These are phyloP conservation scores for Sycophila sp. DNA, from an alignment of 1,140 invertebrate genomes.

Conservation along the genomic window DNA sequence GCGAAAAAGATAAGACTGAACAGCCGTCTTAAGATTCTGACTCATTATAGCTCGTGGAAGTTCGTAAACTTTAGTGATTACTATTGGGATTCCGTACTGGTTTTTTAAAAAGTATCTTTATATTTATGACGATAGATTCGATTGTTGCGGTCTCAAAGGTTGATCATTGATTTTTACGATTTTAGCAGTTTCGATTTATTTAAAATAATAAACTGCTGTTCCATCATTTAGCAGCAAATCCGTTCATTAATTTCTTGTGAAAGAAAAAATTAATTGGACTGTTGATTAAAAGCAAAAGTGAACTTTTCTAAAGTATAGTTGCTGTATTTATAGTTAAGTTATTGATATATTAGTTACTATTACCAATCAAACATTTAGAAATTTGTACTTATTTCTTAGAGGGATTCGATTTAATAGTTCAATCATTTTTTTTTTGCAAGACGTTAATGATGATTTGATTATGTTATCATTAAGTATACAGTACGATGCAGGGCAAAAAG, in stretches of 20 bases:
- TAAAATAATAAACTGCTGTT: background rate
- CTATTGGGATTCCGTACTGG: background rate
- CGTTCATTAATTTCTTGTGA: background rate
- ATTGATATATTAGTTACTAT: background rate
- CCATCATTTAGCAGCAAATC: background rate
- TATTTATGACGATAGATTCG: too few relatives aligned
- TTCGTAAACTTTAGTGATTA: background rate
- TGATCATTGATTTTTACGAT: too few relatives aligned
- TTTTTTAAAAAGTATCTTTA: too few relatives aligned
- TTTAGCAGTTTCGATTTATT: background rate
- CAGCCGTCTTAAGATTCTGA: too few relatives aligned
- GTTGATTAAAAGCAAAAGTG: background rate
- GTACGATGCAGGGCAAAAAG: too few relatives aligned
- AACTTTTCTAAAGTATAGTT: background rate
- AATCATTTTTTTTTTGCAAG: background rate
- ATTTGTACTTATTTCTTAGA: background rate
- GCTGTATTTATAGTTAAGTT: background rate
- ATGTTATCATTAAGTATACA: too few relatives aligned
- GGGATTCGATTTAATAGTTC: background rate
- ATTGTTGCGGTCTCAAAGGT: too few relatives aligned
- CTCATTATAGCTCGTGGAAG: too few relatives aligned
- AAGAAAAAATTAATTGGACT: background rate
- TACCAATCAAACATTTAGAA: background rate
- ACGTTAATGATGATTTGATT: background rate
- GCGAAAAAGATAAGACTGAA: too few relatives aligned